A percentile compares a stretch with the other conserved stretches of the same genome.
Conservation (phyloP, 2,888 invertebrate genomes). For the Dolichopus griseipennis region DNA sequence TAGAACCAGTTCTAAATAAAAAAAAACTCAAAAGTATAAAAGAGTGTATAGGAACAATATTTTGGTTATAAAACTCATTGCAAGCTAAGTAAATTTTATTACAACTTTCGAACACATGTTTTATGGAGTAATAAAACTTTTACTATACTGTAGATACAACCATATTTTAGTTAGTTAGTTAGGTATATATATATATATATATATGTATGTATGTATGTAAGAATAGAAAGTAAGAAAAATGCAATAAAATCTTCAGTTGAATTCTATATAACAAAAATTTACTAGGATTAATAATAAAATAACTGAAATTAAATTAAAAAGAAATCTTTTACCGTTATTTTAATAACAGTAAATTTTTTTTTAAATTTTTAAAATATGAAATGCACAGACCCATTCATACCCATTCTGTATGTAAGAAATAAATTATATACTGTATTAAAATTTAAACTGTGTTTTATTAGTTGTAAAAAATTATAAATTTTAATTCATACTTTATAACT, state of each 20-base stretch:
- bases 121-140: conserved; percentile 4
- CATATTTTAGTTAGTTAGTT: neutral
- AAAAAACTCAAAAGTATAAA: neutral
- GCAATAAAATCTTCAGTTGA: neutral
- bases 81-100: neutral
- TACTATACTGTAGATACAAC: neutral
- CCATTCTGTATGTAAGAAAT: too few species aligned
- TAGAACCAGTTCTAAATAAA: neutral
- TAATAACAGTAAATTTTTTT: too few species aligned
- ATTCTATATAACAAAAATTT: neutral
- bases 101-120: conserved; percentile 4
- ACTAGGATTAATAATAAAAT: neutral
- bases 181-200: neutral
- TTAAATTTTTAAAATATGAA: too few species aligned
- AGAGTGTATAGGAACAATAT: too few species aligned
- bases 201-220: neutral
- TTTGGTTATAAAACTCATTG: neutral
- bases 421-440: too few species aligned
- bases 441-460: too few species aligned
- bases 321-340: too few species aligned
- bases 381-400: too few species aligned
- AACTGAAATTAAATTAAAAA: neutral
- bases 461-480: too few species aligned
- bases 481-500: too few species aligned
- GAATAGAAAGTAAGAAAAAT: neutral